Conservation (phyloP, 2,797 vertebrate genomes). For the Hipposideros larvatus region DNA sequence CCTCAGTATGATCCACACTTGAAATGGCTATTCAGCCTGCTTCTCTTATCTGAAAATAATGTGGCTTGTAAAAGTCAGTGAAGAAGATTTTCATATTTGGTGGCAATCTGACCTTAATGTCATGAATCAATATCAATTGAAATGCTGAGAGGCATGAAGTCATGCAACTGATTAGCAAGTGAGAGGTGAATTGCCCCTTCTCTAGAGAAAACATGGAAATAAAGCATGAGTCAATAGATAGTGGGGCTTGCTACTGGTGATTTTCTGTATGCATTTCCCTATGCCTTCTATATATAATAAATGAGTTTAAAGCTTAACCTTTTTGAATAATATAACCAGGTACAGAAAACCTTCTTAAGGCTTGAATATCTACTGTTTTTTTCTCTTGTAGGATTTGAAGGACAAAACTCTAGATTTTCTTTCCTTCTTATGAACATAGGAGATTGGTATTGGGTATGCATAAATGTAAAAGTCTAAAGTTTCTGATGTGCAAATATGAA, state of each 20-base stretch:
- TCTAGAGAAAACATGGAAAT: conserved; percentile 69
- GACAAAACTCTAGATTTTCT: neutral
- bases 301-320: conserved; percentile 40
- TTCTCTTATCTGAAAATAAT: neutral
- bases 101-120: conserved; percentile 39
- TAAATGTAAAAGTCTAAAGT: neutral
- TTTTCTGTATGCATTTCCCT: conserved; percentile 61
- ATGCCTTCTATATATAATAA: neutral
- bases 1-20: neutral
- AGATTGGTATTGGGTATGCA: neutral
- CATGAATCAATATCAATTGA: conserved; percentile 29
- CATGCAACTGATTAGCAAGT: conserved; percentile 28
- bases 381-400: conserved; percentile 18
- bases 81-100: conserved; percentile 45
- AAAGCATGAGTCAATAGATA: conserved; percentile 68
- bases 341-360: conserved; percentile 6
- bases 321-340: conserved; percentile 2
- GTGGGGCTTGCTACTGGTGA: conserved; percentile 22
- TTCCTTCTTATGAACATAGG: conserved; percentile 32
- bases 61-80: neutral
- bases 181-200: conserved; percentile 58
- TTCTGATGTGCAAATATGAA: neutral
- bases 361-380: conserved; percentile 12
- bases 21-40: neutral
- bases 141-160: conserved; percentile 33